Conservation (phyloP, 2,113 vertebrate genomes). For the Neolamprologus modestus region DNA sequence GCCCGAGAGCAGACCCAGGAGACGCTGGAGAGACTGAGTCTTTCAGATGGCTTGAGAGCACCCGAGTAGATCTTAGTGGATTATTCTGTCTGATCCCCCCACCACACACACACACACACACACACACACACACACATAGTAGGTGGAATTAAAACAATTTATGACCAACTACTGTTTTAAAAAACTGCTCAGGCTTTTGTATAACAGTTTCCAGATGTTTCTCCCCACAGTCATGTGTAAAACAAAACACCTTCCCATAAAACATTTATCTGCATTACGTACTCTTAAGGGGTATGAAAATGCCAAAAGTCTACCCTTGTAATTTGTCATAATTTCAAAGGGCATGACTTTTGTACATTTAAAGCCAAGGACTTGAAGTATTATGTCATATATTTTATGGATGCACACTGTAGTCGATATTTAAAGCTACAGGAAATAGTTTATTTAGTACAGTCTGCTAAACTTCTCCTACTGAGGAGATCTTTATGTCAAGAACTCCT, state of each 20-base stretch:
- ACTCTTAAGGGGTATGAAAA: constrained; percentile 16
- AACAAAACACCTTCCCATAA: constrained; percentile 22
- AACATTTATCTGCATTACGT: constrained; percentile 19
- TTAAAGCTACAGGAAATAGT: background rate
- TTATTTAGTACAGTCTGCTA: background rate
- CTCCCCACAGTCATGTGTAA: background rate
- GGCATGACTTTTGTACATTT: background rate
- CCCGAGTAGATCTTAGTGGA: background rate
- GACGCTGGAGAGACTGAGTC: background rate
- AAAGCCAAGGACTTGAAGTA: background rate
- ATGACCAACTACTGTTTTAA: background rate
- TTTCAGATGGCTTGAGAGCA: background rate
- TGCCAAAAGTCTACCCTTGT: background rate
- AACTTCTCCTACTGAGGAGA: background rate
- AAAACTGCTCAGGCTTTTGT: background rate
- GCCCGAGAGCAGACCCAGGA: background rate
- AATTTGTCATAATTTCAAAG: constrained; percentile 29
- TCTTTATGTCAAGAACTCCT: background rate
- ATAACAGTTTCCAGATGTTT: constrained; percentile 42
- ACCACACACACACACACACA: background rate
- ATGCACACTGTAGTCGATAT: background rate
- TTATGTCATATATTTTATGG: background rate
- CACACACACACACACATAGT: background rate
- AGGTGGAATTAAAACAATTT: background rate
- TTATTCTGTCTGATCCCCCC: background rate